phyloP scores from a whole-genome alignment of 2,888 invertebrate genomes.

The Amphiduros pacificus region DNA sequence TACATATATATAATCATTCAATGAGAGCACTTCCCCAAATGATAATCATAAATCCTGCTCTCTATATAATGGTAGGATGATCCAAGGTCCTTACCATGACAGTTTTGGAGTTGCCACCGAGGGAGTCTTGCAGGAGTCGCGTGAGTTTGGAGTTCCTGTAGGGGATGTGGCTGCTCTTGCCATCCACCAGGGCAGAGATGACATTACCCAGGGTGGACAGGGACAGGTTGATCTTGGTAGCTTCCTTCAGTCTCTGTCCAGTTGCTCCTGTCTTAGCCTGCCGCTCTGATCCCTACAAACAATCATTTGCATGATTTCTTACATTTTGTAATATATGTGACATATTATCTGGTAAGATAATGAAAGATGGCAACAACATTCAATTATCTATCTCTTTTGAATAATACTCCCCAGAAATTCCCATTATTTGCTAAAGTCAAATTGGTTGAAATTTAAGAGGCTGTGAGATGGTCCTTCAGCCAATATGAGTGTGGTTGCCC shows the following conservation, averaged over 20 bases:
- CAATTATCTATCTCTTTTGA: too few relatives aligned
- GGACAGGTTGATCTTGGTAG: slow-evolving; percentile 96
- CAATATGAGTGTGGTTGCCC: too few relatives aligned
- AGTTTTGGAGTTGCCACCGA: slow-evolving; percentile 82
- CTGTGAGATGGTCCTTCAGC: too few relatives aligned
- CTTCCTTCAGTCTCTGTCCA: slow-evolving; percentile 90
- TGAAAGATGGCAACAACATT: too few relatives aligned
- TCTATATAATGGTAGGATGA: neutral
- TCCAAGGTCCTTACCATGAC: slow-evolving; percentile 59
- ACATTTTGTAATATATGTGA: too few relatives aligned
- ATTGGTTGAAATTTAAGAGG: too few relatives aligned
- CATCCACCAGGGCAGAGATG: slow-evolving; percentile 96
- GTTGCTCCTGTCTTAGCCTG: slow-evolving; percentile 95
- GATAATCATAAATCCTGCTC: neutral
- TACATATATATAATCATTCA: neutral
- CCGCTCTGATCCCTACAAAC: slow-evolving; percentile 85
- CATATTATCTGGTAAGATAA: too few relatives aligned
- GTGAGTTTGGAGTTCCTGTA: slow-evolving; percentile 98
- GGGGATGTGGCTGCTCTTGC: slow-evolving; percentile 95
- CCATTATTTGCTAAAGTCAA: too few relatives aligned
- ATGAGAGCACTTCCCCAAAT: neutral
- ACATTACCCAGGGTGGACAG: slow-evolving; percentile 97
- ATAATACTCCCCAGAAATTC: too few relatives aligned
- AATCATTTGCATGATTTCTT: too few relatives aligned
- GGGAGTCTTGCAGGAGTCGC: slow-evolving; percentile 81